Evolutionary conservation across 30 jellyfish, hydroid and myxozoan species (phyloP).

Genomic region (Hydractinia symbiolongicarpus): DNA sequence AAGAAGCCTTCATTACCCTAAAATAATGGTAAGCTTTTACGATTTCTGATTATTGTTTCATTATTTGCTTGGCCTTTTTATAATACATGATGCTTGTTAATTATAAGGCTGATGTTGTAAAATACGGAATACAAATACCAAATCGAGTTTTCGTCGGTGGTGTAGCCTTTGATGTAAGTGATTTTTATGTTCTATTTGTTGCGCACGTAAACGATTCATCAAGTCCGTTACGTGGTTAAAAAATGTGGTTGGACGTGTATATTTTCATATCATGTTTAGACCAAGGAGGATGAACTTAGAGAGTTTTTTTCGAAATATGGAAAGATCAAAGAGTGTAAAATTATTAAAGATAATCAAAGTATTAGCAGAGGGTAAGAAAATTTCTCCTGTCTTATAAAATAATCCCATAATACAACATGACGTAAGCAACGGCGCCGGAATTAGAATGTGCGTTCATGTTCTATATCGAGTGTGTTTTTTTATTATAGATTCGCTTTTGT

Average conservation of each 20-base stretch:
- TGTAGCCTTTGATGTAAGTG: constrained; percentile 92
- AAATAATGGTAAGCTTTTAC: too few species aligned
- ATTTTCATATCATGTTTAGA: constrained; percentile 33
- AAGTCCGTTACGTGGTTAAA: neutral
- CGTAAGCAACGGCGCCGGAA: too few species aligned
- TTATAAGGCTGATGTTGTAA: constrained; percentile 93
- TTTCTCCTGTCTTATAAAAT: neutral
- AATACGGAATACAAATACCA: constrained; percentile 97
- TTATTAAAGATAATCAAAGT: constrained; percentile 88
- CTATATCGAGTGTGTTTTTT: too few species aligned
- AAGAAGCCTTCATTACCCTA: too few species aligned
- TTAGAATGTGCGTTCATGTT: too few species aligned
- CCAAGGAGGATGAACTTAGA: constrained; percentile 83
- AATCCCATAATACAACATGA: neutral
- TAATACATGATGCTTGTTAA: too few species aligned
- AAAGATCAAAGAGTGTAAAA: constrained; percentile 91
- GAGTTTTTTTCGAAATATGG: constrained; percentile 84
- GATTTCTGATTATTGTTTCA: too few species aligned
- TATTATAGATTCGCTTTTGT: constrained; percentile 81
- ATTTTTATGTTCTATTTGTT: neutral
- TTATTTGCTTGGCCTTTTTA: too few species aligned
- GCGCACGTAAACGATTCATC: neutral
- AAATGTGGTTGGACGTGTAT: neutral
- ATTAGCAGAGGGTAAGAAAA: constrained; percentile 91
- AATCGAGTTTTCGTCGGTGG: constrained; percentile 99